Evolutionary conservation across 2,888 invertebrate species (phyloP).

Genomic region (Lepidocyrtinus sp.): DNA sequence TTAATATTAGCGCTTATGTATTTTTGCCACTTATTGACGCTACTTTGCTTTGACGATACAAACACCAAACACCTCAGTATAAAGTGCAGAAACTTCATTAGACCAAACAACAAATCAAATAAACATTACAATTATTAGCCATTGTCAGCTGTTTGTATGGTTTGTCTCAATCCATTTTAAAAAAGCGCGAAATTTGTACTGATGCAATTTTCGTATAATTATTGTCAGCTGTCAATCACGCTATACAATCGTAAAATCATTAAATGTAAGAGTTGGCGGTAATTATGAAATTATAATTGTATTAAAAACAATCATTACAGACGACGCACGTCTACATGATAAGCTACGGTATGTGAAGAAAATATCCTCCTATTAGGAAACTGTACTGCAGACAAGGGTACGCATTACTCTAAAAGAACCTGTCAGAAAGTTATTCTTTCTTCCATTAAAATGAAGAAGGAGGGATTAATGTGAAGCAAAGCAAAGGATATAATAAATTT

Average conservation of each 20-base stretch:
- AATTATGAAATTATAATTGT: constrained; percentile 12
- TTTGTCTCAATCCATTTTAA: background rate
- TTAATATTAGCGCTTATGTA: background rate
- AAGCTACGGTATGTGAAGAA: background rate
- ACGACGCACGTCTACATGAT: background rate
- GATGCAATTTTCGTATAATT: constrained; percentile 20
- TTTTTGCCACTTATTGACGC: no score
- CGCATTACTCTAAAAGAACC: background rate
- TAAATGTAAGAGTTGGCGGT: background rate
- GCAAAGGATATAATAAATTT: constrained; percentile 10
- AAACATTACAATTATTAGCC: no score
- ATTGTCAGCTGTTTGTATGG: no score
- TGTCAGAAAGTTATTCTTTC: background rate
- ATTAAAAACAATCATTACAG: constrained; percentile 7
- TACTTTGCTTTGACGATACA: background rate
- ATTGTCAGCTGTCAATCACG: constrained; percentile 39
- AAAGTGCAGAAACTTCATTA: no score
- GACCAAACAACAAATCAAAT: no score
- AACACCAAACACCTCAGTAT: background rate
- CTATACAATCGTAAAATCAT: background rate
- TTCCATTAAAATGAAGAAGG: background rate
- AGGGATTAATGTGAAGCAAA: background rate
- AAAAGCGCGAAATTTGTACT: background rate
- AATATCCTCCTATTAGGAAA: background rate
- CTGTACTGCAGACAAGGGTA: background rate